Conservation (phyloP, 2,888 invertebrate species). For the Pollenia amentaria region DNA sequence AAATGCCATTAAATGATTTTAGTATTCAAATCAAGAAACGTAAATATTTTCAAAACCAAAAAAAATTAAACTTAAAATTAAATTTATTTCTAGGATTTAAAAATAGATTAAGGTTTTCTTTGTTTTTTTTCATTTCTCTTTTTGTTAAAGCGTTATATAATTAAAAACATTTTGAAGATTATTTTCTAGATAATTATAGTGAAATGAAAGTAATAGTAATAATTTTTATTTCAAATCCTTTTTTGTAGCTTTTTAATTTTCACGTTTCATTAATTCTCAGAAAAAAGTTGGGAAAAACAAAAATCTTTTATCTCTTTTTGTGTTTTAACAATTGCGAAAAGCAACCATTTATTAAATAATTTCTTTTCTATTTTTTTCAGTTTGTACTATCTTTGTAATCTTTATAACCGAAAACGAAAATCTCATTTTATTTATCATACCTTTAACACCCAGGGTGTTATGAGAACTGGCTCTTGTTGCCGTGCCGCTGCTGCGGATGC, state of each 20-base stretch:
- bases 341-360: conserved; percentile 67
- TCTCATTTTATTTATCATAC: conserved; percentile 72
- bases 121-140: neutral
- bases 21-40: neutral
- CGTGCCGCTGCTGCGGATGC: conserved; percentile 19
- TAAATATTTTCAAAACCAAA: conserved; percentile 13
- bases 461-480: conserved; percentile 37
- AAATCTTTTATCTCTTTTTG: conserved; percentile 38
- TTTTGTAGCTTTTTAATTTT: conserved; percentile 61
- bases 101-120: conserved; percentile 46
- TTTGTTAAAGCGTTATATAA: neutral
- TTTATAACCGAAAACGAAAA: conserved; percentile 69
- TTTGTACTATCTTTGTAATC: conserved; percentile 70
- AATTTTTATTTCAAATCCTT: conserved; percentile 50
- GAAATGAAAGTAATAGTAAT: conserved; percentile 48
- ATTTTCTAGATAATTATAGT: conserved; percentile 31
- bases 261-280: conserved; percentile 68
- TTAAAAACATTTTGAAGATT: conserved; percentile 38
- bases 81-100: conserved; percentile 53
- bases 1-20: conserved; percentile 55
- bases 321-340: conserved; percentile 40
- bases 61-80: neutral
- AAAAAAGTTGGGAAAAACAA: neutral
- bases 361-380: conserved; percentile 27
- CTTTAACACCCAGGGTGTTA: conserved; percentile 66